Percentiles rank a stretch among this genome's conserved stretches.
These are phyloP conservation scores for Cactoblastis cactorum DNA, from an alignment of 2,888 invertebrate genomes.

Conservation along the genomic window DNA sequence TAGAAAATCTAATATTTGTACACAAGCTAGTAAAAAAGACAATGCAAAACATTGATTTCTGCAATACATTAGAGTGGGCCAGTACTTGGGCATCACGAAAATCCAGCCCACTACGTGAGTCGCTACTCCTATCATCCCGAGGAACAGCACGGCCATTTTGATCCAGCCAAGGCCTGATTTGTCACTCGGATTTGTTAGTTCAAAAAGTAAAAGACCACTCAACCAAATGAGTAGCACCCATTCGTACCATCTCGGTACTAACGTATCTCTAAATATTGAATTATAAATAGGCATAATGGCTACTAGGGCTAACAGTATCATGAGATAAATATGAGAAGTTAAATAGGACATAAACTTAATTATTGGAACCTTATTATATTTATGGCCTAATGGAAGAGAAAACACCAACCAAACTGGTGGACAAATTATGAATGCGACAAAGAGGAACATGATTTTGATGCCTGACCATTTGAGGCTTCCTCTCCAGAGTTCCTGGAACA, in stretches of 20 bases:
- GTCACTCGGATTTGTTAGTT: constrained; percentile 98
- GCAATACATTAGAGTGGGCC: constrained; percentile 94
- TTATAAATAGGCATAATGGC: constrained; percentile 92
- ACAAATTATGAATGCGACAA: constrained; percentile 94
- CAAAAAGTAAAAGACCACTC: constrained; percentile 95
- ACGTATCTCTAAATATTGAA: constrained; percentile 86
- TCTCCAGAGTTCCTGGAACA: constrained; percentile 95
- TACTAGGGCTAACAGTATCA: constrained; percentile 93
- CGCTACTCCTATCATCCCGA: constrained; percentile 94
- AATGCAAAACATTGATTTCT: constrained; percentile 98
- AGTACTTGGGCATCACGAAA: constrained; percentile 83
- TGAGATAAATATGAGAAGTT: constrained; percentile 98
- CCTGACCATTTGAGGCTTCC: constrained; percentile 98
- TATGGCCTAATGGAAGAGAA: constrained; percentile 95
- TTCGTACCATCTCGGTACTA: constrained; percentile 97
- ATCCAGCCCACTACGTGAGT: constrained; percentile 91
- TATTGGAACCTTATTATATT: constrained; percentile 98
- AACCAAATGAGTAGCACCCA: constrained; percentile 97
- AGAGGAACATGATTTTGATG: constrained; percentile 95
- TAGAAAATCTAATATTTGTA: constrained; percentile 97
- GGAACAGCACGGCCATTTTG: constrained; percentile 90
- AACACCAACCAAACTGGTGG: constrained; percentile 98
- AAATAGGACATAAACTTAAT: constrained; percentile 99
- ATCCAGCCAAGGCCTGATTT: constrained; percentile 98
- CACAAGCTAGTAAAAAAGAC: constrained; percentile 96